These are phyloP conservation scores for Microcebus griseorufus DNA, from an alignment of 2,113 vertebrate genomes.

Conservation along the genomic window DNA sequence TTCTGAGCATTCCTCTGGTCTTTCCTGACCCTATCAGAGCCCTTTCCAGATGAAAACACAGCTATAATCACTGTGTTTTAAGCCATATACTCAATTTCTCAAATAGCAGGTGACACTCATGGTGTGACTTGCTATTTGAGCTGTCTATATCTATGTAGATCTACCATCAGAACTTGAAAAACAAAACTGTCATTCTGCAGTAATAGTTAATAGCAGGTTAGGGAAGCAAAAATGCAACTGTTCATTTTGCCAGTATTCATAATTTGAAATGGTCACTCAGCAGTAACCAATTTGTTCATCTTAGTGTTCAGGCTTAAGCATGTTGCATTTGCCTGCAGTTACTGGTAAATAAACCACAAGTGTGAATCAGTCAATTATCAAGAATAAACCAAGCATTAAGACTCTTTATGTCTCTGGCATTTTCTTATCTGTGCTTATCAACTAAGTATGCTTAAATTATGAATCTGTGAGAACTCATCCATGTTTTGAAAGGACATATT, in stretches of 20 bases:
- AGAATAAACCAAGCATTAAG: constrained; percentile 37
- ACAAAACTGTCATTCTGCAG: neutral
- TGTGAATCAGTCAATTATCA: neutral
- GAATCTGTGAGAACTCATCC: neutral
- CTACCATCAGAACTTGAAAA: neutral
- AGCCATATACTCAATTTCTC: constrained; percentile 29
- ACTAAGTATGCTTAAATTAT: constrained; percentile 37
- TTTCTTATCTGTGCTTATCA: constrained; percentile 12
- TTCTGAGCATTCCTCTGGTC: constrained; percentile 34
- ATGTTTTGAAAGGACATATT: constrained; percentile 32
- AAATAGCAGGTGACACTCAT: constrained; percentile 41
- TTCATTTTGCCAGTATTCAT: neutral
- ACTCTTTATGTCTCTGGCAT: neutral
- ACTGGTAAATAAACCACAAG: neutral
- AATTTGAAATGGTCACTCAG: neutral
- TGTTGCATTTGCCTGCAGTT: neutral
- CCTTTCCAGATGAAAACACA: constrained; percentile 61
- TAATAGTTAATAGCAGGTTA: neutral
- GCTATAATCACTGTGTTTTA: constrained; percentile 56
- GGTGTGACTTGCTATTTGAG: constrained; percentile 32
- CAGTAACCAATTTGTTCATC: constrained; percentile 11
- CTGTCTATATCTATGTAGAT: constrained; percentile 29
- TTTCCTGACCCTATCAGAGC: constrained; percentile 22
- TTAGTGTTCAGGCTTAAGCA: neutral
- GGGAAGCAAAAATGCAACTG: neutral